Base-by-base conservation (phyloP, 2,888 invertebrate species). In the Osedax frankpressi region DNA sequence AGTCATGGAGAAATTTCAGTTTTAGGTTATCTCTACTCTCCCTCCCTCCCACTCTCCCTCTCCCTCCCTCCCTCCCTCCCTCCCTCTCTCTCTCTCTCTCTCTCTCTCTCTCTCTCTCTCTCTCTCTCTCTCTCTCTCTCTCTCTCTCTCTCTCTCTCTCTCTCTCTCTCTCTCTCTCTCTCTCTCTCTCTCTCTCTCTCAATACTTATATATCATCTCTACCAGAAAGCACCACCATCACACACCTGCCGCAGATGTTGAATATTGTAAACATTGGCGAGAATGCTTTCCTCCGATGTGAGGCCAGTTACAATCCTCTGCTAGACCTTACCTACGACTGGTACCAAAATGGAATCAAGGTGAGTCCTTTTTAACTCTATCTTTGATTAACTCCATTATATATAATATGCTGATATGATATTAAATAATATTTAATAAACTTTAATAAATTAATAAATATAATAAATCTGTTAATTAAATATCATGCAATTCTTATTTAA, bases 211-310 rank as follows among this genome's bases (percentile, higher is more conserved):
- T 59, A 19, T 59, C 59, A 59, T 59, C 14, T 59, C 0, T 59
- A 65, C 25, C 76, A 78, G 77, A 74, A 3, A 74, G 75, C 11
- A 76, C 76, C 11, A 70, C 73, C 14, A 75, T 81, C 30, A 77
- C 73, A 24, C 72, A 77, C 2, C 70, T 75, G 19, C 81, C 82
- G 0, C 29, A 65, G 6, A 75, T 77, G 26, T 77, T 77, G 3
- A 68, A 74, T 1, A 6, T 44, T 19, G 81, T 80, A 2, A 59
- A 74, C 28, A 77, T 81, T 11, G 82, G 82, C 76, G 74, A 75
- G 69, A 81, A 81, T 2, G 80, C 80, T 6, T 80, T 81, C 75
- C 74, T 82, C 25, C 75, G 77, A 24, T 82, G 82, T 74, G 77
- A 79, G 25, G 81, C 80, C 1, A 79, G 81, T 2, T 78, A 78